Evolutionary conservation across 2,888 invertebrate species (phyloP).

Genomic region (Lordiphosa fenestrarum): DNA sequence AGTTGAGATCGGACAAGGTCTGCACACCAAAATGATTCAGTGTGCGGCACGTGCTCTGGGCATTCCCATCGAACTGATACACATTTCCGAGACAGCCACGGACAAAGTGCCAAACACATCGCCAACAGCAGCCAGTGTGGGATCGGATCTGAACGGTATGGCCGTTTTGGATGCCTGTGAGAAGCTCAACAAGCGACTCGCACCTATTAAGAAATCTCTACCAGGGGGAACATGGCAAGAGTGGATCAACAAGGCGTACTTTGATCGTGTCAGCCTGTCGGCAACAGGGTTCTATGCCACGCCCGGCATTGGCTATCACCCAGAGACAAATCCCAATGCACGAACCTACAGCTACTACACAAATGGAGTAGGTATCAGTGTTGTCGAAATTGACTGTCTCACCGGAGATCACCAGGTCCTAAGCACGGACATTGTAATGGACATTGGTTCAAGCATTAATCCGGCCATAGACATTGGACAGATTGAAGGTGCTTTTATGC

Average conservation of each 20-base stretch:
- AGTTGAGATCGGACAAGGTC: conserved; percentile 13
- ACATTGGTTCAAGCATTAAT: conserved; percentile 3
- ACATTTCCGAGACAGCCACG: neutral
- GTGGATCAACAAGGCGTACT: neutral
- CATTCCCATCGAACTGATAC: conserved; percentile 1
- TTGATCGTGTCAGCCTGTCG: neutral
- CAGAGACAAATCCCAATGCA: neutral
- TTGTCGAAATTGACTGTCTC: conserved; percentile 3
- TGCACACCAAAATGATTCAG: conserved; percentile 15
- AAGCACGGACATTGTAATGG: conserved; percentile 8
- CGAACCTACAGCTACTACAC: conserved; percentile 4
- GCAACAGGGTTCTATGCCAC: neutral
- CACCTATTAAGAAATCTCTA: neutral
- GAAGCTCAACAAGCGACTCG: neutral
- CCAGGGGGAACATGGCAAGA: neutral
- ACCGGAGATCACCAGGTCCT: conserved; percentile 7
- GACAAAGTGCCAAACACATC: conserved; percentile 12
- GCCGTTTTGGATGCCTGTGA: conserved; percentile 1
- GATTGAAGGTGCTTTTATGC: conserved; percentile 11
- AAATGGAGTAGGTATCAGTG: neutral
- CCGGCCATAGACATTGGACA: conserved; percentile 10
- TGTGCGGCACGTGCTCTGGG: conserved; percentile 5
- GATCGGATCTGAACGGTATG: conserved; percentile 11
- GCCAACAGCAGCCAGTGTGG: conserved; percentile 3
- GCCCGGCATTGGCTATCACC: neutral